phyloP scores from a whole-genome alignment of 2,797 vertebrate species.

The Enteromius thamalakanensis region DNA sequence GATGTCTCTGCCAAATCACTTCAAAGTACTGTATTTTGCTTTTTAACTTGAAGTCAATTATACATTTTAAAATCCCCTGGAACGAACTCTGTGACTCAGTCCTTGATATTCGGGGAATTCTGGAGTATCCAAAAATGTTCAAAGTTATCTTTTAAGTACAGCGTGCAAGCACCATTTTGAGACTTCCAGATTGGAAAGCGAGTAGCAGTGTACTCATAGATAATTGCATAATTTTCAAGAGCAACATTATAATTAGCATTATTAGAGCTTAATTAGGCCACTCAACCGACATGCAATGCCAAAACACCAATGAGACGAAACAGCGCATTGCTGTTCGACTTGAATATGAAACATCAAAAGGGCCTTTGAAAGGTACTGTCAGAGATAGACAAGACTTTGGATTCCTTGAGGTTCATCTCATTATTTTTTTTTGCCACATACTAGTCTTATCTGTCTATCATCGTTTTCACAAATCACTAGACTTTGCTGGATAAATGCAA shows the following conservation, averaged over 20 bases:
- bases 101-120: constrained; percentile 33
- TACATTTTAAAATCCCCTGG: constrained; percentile 53
- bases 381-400: constrained; percentile 19
- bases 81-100: constrained; percentile 11
- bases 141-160: constrained; percentile 58
- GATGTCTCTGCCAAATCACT: constrained; percentile 62
- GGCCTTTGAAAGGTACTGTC: constrained; percentile 21
- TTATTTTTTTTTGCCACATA: not conserved
- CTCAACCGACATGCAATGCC: constrained; percentile 62
- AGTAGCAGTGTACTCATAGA: constrained; percentile 26
- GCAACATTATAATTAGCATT: constrained; percentile 31
- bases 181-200: constrained; percentile 19
- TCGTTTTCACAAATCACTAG: constrained; percentile 44
- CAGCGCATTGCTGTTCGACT: constrained; percentile 13
- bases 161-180: not conserved
- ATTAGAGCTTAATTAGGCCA: constrained; percentile 39
- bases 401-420: constrained; percentile 7
- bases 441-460: constrained; percentile 37
- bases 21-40: constrained; percentile 60
- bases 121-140: constrained; percentile 31
- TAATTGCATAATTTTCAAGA: constrained; percentile 44
- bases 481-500: constrained; percentile 38
- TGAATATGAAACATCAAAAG: constrained; percentile 16
- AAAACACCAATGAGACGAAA: constrained; percentile 58
- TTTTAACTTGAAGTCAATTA: constrained; percentile 61